Conservation (phyloP, 2,888 invertebrate genomes). For the Rhagophthalmus giganteus region DNA sequence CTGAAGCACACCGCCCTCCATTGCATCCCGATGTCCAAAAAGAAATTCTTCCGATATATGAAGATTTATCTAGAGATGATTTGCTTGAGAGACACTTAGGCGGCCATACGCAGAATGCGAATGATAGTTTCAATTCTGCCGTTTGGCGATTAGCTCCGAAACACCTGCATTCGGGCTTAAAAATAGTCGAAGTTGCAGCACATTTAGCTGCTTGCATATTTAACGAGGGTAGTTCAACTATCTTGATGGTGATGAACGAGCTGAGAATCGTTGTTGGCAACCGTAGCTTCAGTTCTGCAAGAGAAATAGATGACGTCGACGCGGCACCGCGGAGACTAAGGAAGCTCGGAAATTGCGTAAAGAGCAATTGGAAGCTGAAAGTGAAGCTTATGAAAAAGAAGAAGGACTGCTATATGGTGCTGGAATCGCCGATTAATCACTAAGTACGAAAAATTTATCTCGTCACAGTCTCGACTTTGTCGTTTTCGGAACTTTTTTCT, state of each 20-base stretch:
- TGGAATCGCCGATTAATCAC: background rate
- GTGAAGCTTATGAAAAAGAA: background rate
- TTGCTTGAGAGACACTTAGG: background rate
- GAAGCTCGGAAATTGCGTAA: slow-evolving; percentile 19
- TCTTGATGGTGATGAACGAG: slow-evolving; percentile 18
- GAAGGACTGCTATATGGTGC: background rate
- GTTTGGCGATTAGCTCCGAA: slow-evolving; percentile 17
- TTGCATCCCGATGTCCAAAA: background rate
- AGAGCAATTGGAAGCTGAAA: slow-evolving; percentile 2
- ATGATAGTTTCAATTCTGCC: slow-evolving; percentile 11
- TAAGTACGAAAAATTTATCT: no score
- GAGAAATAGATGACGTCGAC: slow-evolving; percentile 8
- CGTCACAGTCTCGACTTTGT: no score
- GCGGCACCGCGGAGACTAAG: slow-evolving; percentile 12
- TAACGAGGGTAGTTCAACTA: slow-evolving; percentile 18
- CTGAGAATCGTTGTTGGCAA: slow-evolving; percentile 5
- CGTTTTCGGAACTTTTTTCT: no score
- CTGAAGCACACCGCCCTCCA: background rate
- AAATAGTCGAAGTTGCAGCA: slow-evolving; percentile 18
- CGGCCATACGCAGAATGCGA: background rate
- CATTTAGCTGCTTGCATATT: slow-evolving; percentile 15
- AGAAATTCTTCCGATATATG: background rate
- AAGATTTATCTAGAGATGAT: background rate
- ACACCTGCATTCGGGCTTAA: slow-evolving; percentile 16
- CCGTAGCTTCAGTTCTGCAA: slow-evolving; percentile 12